These are phyloP conservation scores for Heteromormyrus szaboi DNA, from an alignment of 2,797 vertebrate species.

Conservation along the genomic window DNA sequence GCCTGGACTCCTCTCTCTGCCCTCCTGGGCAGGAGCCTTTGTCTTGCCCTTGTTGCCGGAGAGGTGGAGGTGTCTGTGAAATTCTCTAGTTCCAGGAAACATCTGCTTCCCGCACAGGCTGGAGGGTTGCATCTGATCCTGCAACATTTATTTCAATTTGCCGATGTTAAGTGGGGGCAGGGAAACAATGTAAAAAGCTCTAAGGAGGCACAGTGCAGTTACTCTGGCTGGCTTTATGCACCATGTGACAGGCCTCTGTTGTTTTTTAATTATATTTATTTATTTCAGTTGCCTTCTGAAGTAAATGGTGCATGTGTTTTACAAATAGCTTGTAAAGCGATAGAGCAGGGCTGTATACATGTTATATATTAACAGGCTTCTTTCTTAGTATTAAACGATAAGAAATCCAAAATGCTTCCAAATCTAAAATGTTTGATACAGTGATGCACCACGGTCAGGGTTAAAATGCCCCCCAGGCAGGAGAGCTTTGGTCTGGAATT, in stretches of 20 bases:
- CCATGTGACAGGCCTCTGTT: conserved; percentile 11
- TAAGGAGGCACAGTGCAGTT: neutral
- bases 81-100: neutral
- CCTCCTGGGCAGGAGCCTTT: conserved; percentile 12
- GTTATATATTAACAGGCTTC: neutral
- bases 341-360: neutral
- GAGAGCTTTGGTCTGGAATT: neutral
- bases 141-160: conserved; percentile 16
- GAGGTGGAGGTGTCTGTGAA: conserved; percentile 6
- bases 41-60: neutral
- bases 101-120: neutral
- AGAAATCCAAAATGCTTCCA: neutral
- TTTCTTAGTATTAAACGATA: neutral
- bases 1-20: conserved; percentile 18
- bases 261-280: neutral
- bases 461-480: neutral
- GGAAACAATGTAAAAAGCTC: conserved; percentile 7
- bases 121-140: neutral
- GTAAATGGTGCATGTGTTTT: conserved; percentile 24
- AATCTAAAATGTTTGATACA: neutral
- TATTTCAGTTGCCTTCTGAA: neutral
- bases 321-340: conserved; percentile 11
- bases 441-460: neutral
- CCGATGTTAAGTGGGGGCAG: neutral
- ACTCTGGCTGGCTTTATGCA: conserved; percentile 1